Evolutionary conservation across 2,888 invertebrate genomes (phyloP), one percentile per base, ranked within the genome.

Genomic region (Neuroscelio doddi): DNA sequence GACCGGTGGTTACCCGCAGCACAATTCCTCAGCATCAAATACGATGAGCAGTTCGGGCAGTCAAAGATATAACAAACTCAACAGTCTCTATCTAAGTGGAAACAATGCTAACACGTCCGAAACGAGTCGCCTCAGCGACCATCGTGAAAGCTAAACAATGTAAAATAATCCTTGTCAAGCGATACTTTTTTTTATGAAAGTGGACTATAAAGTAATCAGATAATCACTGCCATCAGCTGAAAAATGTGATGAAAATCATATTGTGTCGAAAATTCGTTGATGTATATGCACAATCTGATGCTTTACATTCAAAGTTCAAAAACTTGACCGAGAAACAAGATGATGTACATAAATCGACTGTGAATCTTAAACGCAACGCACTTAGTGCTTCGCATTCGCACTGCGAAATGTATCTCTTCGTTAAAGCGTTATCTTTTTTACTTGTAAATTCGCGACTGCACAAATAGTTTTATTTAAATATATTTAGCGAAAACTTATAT

Each of bases 1-100:
- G 69, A 77, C 77, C 16, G 76, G 69, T 41, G 79, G 73, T 26
- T 82, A 83, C 50, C 74, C 78, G 17, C 82, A 82, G 67, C 83
- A 83, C 68, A 83, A 79, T 65, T 82, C 81, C 15, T 82, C 84
- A 44, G 76, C 79, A 10, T 81, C 83, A 39, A 84, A 84, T 56
- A 83, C 84, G 21, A 80, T 84, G 77, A 80, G 81, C 64, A 84
- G 81, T 65, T 81, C 83, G 9, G 79, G 80, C 42, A 83, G 82
- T 59, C 84, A 84, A 65, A 76, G 82, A 71, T 83, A 83, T 72
- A 84, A 83, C 66, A 84, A 83, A 58, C 72, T 82, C 56, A 83
- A 80, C 71, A 82, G 79, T 49, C 73, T 81, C 41, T 81, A 83
- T 55, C 69, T 77, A 56, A 72, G 72, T 17, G 73, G 73, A 16